Conservation (phyloP, 2,797 vertebrate genomes). For the Linurgus olivaceus region DNA sequence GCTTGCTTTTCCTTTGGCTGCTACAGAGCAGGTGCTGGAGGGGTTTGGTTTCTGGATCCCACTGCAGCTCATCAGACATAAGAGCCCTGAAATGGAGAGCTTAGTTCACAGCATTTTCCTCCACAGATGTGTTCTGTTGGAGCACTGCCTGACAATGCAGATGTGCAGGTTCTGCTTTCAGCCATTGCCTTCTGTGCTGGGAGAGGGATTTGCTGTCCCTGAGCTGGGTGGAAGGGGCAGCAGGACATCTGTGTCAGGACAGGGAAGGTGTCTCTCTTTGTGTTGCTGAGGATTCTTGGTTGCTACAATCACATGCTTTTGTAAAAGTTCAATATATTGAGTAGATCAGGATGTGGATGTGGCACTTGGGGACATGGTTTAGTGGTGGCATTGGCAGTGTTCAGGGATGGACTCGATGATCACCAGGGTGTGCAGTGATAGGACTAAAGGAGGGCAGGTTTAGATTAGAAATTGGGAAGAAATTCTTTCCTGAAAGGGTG, state of each 20-base stretch:
- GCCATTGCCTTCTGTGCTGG: neutral
- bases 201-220: neutral
- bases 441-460: neutral
- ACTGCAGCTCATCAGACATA: rapidly evolving
- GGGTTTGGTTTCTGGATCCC: neutral
- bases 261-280: neutral
- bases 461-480: neutral
- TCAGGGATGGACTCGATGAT: rapidly evolving
- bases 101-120: neutral
- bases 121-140: neutral
- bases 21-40: neutral
- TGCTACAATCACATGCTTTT: rapidly evolving
- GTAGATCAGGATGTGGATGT: rapidly evolving
- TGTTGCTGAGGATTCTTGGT: neutral
- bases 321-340: rapidly evolving
- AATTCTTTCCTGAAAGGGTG: neutral
- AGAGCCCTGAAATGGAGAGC: neutral
- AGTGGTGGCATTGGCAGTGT: neutral
- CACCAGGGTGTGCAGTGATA: neutral
- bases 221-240: neutral
- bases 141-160: rapidly evolving
- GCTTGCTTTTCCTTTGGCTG: neutral
- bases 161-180: neutral
- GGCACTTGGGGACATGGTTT: neutral
- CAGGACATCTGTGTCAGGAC: neutral